A percentile compares a stretch with the other conserved stretches of the same genome.
Conservation (phyloP, 2,797 vertebrate species). For the Basileuterus tristriatus region DNA sequence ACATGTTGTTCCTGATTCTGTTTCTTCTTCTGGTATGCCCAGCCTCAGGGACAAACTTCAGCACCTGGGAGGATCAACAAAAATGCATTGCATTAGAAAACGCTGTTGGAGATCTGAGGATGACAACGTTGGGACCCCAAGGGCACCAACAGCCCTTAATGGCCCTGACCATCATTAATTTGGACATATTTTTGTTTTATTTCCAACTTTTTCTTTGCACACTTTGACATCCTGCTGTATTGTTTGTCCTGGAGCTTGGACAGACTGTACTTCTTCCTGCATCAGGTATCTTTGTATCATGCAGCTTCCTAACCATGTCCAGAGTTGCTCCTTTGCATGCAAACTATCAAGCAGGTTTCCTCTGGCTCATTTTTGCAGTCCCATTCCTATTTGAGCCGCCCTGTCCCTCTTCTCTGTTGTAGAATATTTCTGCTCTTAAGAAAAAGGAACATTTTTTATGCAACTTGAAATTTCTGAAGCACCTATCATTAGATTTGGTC, state of each 20-base stretch:
- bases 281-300: background rate
- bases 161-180: background rate
- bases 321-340: background rate
- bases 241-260: background rate
- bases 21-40: constrained; percentile 74
- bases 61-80: constrained; percentile 81
- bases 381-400: background rate
- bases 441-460: background rate
- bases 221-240: background rate
- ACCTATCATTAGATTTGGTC: background rate
- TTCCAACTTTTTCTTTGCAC: background rate
- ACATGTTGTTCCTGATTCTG: constrained; percentile 82
- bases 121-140: background rate
- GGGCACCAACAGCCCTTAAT: background rate
- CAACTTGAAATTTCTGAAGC: background rate
- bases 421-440: background rate
- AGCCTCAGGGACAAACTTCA: constrained; percentile 87
- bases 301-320: background rate
- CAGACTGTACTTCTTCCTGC: background rate
- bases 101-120: background rate
- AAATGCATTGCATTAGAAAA: constrained; percentile 36
- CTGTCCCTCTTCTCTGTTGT: background rate
- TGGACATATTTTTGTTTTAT: background rate
- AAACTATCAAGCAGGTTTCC: background rate
- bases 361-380: background rate